Evolutionary conservation across 2,888 invertebrate species (phyloP).

Genomic region (Tetragonisca angustula): DNA sequence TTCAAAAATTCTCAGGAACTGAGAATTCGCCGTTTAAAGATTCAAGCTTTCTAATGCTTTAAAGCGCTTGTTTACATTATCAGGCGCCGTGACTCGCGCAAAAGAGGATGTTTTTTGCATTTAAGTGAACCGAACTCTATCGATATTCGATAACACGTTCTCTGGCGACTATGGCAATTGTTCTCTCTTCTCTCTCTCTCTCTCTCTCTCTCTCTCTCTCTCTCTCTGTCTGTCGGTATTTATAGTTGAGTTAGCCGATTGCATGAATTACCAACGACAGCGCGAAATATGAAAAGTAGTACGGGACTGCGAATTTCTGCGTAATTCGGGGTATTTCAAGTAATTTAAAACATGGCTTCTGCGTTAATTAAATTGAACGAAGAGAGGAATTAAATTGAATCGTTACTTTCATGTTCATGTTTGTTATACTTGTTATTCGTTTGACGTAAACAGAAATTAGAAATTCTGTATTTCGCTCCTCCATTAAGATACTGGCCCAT

Average conservation of each 20-base stretch:
- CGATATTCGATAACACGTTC: not conserved
- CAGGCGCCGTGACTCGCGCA: not conserved
- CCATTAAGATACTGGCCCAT: constrained; percentile 42
- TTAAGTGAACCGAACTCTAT: not conserved
- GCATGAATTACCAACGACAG: not conserved
- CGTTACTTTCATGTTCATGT: no score
- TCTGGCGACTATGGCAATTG: not conserved
- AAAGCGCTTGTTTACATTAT: not conserved
- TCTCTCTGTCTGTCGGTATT: not conserved
- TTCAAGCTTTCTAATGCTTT: not conserved
- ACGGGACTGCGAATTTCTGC: not conserved
- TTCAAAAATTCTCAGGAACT: not conserved
- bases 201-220: not conserved
- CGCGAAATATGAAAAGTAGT: not conserved
- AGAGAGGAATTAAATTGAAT: no score
- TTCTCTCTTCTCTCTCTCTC: not conserved
- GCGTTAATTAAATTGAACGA: not conserved
- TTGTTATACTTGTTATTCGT: no score
- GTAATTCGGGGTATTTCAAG: not conserved
- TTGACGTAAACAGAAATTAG: not conserved
- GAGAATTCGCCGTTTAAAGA: not conserved
- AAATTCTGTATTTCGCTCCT: constrained; percentile 33
- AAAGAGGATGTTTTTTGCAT: not conserved
- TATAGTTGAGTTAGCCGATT: not conserved
- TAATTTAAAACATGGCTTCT: not conserved